Base-by-base conservation (phyloP, 2,888 invertebrate genomes). In the Cataglyphis rosenhaueri region DNA sequence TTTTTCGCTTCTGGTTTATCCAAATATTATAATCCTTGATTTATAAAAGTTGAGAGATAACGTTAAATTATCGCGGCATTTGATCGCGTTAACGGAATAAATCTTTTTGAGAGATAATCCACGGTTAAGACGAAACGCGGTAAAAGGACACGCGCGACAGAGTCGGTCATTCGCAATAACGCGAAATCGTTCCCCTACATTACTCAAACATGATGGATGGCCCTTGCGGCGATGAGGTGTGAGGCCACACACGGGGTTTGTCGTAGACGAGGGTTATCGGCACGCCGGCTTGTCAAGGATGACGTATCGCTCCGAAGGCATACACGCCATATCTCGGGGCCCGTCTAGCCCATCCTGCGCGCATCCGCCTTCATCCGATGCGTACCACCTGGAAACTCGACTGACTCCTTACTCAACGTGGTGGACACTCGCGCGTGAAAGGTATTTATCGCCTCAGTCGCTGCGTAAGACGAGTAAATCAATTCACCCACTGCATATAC, bases 191-290 rank as follows among this genome's bases (percentile, higher is more conserved):
- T 92, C 92, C 91, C 88, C 90, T 90, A 92, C 92, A 92, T 93
- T 93, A 93, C 93, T 93, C 93, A 91, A 92, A 91, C 88, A 91
- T 94, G 94, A 94, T 93, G 92, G 91, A 94, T 93, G 91, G 91
- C 86, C 87, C 87, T 87, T 87, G 87, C 89, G 88, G 91, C 84
- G 88, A 89, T 87, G 89, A 89, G 88, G 88, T 87, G 90, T 87
- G 88, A 87, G 89, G 85, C 85, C 87, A 84, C 87, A 87, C 86
- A 86, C 89, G 78, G 85, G 85, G 90, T 88, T 91, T 90, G 86
- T 85, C 88, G 86, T 86, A 86, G 91, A 88, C 86, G 87, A 86
- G 90, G 89, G 89, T 89, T 90, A 91, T 89, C 87, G 89, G 89
- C 91, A 91, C 89, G 91, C 90, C 85, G 87, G 89, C 90, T 92